Percentiles rank a stretch among this genome's conserved stretches.
phyloP scores from a whole-genome alignment of 2,888 invertebrate genomes.

The Microctonus hyperodae region DNA sequence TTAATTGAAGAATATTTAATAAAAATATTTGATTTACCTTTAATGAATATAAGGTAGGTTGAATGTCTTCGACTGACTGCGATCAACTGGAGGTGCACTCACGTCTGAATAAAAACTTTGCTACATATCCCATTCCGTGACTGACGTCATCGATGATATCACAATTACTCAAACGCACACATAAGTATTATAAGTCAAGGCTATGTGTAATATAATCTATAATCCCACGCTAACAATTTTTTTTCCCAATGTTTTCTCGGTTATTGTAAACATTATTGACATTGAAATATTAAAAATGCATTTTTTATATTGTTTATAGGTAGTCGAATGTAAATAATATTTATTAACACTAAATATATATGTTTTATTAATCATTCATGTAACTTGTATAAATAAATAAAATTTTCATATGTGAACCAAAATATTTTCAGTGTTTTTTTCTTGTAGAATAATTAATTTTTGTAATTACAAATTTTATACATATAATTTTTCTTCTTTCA shows the following conservation, averaged over 20 bases:
- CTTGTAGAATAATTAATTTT: not conserved
- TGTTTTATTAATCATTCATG: constrained; percentile 46
- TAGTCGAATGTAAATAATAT: not conserved
- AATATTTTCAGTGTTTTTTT: constrained; percentile 18
- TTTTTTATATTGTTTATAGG: not conserved
- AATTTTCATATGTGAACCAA: constrained; percentile 36
- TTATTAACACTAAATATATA: constrained; percentile 28
- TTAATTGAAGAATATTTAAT: not conserved
- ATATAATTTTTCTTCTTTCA: too few relatives aligned
- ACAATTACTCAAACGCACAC: constrained; percentile 35
- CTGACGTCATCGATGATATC: constrained; percentile 58
- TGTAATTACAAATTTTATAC: constrained; percentile 15
- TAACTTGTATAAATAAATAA: constrained; percentile 46
- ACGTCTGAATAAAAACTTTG: constrained; percentile 29
- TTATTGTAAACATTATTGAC: not conserved
- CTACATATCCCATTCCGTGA: constrained; percentile 33
- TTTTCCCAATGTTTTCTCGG: not conserved
- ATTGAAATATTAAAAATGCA: not conserved
- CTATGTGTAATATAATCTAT: not conserved
- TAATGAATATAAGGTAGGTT: constrained; percentile 27
- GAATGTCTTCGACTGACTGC: constrained; percentile 43
- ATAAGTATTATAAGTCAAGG: not conserved
- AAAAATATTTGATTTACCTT: constrained; percentile 44
- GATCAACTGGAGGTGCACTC: constrained; percentile 50
- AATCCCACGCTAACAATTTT: not conserved